phyloP scores from a whole-genome alignment of 1,140 invertebrate species.

The Eubasilissa regina region DNA sequence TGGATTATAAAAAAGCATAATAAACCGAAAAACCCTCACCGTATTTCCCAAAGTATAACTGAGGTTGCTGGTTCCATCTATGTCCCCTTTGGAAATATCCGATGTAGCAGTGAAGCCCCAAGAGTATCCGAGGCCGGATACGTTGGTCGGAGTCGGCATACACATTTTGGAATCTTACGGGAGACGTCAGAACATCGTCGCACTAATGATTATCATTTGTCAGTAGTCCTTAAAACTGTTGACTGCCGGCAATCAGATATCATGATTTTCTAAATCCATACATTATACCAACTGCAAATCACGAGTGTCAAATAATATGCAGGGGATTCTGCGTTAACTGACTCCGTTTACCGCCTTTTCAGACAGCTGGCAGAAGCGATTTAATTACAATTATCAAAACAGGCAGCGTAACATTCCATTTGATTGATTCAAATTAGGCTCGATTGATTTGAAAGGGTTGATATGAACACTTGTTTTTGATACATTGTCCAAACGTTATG shows the following conservation, averaged over 20 bases:
- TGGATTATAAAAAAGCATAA: too few relatives aligned
- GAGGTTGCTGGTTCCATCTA: constrained; percentile 70
- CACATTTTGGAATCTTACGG: constrained; percentile 66
- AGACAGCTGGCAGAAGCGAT: constrained; percentile 46
- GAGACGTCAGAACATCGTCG: constrained; percentile 53
- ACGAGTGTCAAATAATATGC: constrained; percentile 40
- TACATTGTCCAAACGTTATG: constrained; percentile 42
- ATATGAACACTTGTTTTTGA: constrained; percentile 47
- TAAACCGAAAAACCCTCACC: constrained; percentile 61
- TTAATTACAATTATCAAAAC: constrained; percentile 44
- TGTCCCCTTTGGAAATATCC: constrained; percentile 70
- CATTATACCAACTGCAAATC: constrained; percentile 24
- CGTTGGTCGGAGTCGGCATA: constrained; percentile 72
- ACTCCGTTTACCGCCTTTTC: constrained; percentile 46
- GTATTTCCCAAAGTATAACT: constrained; percentile 71
- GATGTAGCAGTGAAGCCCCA: constrained; percentile 71
- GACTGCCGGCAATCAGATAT: background rate
- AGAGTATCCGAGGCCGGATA: constrained; percentile 70
- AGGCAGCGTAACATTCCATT: constrained; percentile 16
- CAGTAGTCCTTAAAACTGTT: constrained; percentile 4
- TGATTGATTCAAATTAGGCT: constrained; percentile 8
- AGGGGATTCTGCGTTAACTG: constrained; percentile 14
- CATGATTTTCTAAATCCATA: constrained; percentile 30
- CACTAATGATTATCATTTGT: background rate
- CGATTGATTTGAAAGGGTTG: constrained; percentile 24